Percentiles rank a stretch among this genome's conserved stretches.
Conservation (phyloP, 2,113 vertebrate genomes). For the Antennarius striatus region DNA sequence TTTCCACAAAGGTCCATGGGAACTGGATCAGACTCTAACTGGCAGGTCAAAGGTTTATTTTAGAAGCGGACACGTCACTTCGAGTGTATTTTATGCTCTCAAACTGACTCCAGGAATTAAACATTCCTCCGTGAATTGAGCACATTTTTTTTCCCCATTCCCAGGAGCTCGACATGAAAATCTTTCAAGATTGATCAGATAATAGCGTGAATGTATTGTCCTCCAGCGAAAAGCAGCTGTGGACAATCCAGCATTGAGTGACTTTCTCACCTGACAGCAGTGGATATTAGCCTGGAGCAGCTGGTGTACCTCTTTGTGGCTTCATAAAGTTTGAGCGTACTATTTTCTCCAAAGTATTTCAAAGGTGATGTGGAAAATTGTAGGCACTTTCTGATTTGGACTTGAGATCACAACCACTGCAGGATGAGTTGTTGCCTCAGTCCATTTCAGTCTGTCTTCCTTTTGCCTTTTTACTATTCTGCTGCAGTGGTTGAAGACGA, state of each 20-base stretch:
- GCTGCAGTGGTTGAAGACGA: slow-evolving; percentile 1
- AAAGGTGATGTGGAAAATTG: slow-evolving; percentile 30
- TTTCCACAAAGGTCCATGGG: no score
- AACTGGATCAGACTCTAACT: background rate
- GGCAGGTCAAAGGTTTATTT: background rate
- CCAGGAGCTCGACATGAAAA: background rate
- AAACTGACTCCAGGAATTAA: background rate
- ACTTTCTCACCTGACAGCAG: slow-evolving; percentile 18
- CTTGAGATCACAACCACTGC: slow-evolving; percentile 13
- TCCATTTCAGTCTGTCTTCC: slow-evolving; percentile 26
- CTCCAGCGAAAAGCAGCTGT: slow-evolving; percentile 14
- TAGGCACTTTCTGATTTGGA: slow-evolving; percentile 27
- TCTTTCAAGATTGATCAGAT: slow-evolving; percentile 13
- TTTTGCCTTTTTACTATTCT: slow-evolving; percentile 3
- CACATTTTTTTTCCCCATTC: background rate
- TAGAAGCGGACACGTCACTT: background rate
- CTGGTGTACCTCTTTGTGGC: background rate
- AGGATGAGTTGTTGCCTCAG: slow-evolving; percentile 19
- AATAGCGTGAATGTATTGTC: background rate
- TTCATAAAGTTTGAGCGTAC: slow-evolving; percentile 21
- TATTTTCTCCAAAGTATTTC: slow-evolving; percentile 23
- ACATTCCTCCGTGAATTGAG: background rate
- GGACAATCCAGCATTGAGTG: background rate
- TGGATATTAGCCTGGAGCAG: slow-evolving; percentile 8
- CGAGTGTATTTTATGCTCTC: background rate